A percentile compares a stretch with the other conserved stretches of the same genome.
These are phyloP conservation scores for Sinocyclocheilus maitianheensis DNA, from an alignment of 2,113 vertebrate species.

Conservation along the genomic window DNA sequence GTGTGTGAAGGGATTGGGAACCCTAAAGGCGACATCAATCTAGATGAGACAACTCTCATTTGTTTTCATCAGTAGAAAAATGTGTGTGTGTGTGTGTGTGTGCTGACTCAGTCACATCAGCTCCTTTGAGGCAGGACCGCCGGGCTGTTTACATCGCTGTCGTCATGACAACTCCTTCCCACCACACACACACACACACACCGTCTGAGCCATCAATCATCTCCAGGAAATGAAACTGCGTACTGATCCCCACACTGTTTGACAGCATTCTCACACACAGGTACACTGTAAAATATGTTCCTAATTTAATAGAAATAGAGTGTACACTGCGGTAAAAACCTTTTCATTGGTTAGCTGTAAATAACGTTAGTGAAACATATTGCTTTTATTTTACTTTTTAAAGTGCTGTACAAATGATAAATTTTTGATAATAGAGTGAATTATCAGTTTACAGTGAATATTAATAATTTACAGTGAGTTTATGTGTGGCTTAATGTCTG, in stretches of 20 bases:
- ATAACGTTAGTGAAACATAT: background rate
- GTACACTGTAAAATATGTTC: background rate
- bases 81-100: background rate
- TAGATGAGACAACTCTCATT: slow-evolving; percentile 31
- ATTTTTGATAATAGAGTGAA: background rate
- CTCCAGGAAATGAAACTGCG: slow-evolving; percentile 8
- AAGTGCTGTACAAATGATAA: background rate
- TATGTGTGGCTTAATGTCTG: background rate
- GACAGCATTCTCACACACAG: slow-evolving; percentile 13
- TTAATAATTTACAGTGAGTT: background rate
- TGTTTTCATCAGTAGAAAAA: slow-evolving; percentile 34
- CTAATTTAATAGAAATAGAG: background rate
- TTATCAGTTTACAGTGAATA: background rate
- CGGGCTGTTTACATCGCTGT: slow-evolving; percentile 17
- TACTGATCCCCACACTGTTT: slow-evolving; percentile 3
- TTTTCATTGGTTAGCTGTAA: background rate
- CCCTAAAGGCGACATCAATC: slow-evolving; percentile 30
- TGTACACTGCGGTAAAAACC: background rate
- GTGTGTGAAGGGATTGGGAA: background rate
- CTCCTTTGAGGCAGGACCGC: slow-evolving; percentile 15
- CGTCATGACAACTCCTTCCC: slow-evolving; percentile 19
- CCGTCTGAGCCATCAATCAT: slow-evolving; percentile 30
- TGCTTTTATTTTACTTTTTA: background rate
- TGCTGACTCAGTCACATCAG: slow-evolving; percentile 29
- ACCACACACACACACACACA: slow-evolving; percentile 31